These are phyloP conservation scores for Champsocephalus esox DNA, from an alignment of 2,797 vertebrate genomes.

Conservation along the genomic window DNA sequence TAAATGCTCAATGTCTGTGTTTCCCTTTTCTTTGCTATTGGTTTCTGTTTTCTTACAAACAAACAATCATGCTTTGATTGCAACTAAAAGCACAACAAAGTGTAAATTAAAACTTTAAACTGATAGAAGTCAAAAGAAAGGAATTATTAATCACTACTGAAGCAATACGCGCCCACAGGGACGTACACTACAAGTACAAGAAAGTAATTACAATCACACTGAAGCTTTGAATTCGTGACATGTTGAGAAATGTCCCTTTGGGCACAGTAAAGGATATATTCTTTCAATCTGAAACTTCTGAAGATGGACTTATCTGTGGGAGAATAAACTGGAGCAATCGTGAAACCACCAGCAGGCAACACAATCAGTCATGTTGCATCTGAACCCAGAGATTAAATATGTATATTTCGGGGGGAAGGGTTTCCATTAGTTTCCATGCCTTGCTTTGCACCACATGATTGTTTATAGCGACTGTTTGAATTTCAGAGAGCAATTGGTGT, in stretches of 20 bases:
- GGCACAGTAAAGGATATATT: no score
- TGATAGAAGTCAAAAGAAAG: conserved; percentile 28
- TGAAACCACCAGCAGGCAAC: conserved; percentile 22
- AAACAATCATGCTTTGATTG: conserved; percentile 41
- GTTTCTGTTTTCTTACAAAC: conserved; percentile 22
- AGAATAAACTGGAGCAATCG: conserved; percentile 2
- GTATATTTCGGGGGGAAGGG: no score
- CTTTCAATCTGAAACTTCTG: neutral
- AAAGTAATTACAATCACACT: conserved; percentile 25
- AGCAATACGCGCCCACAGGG: conserved; percentile 19
- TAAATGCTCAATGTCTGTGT: neutral
- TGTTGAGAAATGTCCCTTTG: neutral
- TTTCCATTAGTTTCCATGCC: conserved; percentile 6
- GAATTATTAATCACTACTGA: conserved; percentile 26
- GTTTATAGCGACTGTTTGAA: neutral
- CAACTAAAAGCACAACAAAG: conserved; percentile 34
- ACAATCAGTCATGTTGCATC: neutral
- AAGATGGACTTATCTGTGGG: conserved; percentile 6
- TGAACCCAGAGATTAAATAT: conserved; percentile 4
- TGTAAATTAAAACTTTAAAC: conserved; percentile 27
- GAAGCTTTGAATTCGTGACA: conserved; percentile 22
- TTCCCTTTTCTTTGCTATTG: conserved; percentile 10
- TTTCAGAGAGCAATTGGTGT: neutral
- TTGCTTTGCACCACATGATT: neutral
- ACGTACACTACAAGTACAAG: conserved; percentile 14